Percentiles rank a stretch among this genome's conserved stretches.
Evolutionary conservation across 2,113 vertebrate genomes (phyloP).

Genomic region (Myotis lucifugus): DNA sequence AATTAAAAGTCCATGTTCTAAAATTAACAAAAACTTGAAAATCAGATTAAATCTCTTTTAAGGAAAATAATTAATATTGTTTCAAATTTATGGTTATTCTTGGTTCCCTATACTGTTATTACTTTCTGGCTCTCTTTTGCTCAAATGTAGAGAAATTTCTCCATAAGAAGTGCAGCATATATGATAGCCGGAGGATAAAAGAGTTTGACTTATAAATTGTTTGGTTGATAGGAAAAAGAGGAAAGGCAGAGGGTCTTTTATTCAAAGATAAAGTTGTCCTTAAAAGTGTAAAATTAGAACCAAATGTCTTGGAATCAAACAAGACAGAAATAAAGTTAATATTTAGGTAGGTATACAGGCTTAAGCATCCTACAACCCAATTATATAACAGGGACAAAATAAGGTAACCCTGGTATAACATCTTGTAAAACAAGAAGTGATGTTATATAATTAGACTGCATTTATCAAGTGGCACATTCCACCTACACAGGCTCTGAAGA

Average conservation of each 20-base stretch:
- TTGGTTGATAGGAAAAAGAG: constrained; percentile 33
- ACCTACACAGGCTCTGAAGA: constrained; percentile 53
- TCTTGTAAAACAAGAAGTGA: constrained; percentile 71
- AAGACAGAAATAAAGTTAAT: constrained; percentile 79
- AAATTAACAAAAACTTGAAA: constrained; percentile 29
- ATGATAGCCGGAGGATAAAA: not conserved
- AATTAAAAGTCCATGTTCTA: not conserved
- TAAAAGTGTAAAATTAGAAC: constrained; percentile 54
- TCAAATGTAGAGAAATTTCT: not conserved
- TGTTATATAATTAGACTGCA: constrained; percentile 68
- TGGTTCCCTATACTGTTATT: not conserved
- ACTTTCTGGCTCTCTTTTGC: not conserved
- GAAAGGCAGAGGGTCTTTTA: constrained; percentile 18
- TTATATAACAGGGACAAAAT: constrained; percentile 81
- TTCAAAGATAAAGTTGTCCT: constrained; percentile 37
- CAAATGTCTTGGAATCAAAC: constrained; percentile 25
- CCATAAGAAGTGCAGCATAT: not conserved
- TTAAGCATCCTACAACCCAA: constrained; percentile 75
- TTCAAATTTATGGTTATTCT: not conserved
- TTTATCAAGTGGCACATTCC: constrained; percentile 69
- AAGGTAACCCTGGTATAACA: constrained; percentile 72
- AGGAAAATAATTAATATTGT: not conserved
- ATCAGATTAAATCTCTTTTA: not conserved
- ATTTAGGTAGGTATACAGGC: constrained; percentile 79
- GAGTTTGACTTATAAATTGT: constrained; percentile 3